Evolutionary conservation across 2,797 vertebrate species (phyloP).

Genomic region (Podargus strigoides): DNA sequence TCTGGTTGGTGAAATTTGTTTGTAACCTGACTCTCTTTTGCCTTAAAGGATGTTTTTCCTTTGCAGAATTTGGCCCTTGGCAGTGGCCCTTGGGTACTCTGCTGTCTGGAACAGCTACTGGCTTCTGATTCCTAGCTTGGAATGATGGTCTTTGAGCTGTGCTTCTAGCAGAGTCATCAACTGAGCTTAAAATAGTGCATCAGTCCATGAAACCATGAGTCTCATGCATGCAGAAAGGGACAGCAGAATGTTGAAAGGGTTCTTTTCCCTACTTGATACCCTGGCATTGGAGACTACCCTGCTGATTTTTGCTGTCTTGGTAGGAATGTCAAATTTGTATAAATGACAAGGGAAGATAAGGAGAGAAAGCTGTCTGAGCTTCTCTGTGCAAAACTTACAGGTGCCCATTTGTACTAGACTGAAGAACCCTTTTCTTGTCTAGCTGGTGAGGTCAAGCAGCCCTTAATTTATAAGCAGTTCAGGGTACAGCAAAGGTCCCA

Average conservation of each 20-base stretch:
- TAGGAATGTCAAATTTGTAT: background rate
- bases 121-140: background rate
- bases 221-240: background rate
- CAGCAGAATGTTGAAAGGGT: background rate
- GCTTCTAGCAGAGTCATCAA: background rate
- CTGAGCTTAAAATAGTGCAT: background rate
- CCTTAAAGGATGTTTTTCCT: background rate
- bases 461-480: background rate
- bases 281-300: background rate
- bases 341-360: background rate
- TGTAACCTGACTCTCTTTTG: background rate
- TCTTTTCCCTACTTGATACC: fast-evolving
- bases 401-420: background rate
- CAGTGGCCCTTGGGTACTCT: background rate
- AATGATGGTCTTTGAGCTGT: background rate
- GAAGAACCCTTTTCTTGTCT: background rate
- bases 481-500: background rate
- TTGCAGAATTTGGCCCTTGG: background rate
- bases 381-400: background rate
- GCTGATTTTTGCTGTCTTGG: background rate
- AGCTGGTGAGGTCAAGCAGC: background rate
- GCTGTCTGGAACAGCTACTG: background rate
- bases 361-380: background rate
- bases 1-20: background rate
- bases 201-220: background rate